A percentile compares a stretch with the other conserved stretches of the same genome.
Conservation (phyloP, 2,888 invertebrate species). For the Drosophila birchii region DNA sequence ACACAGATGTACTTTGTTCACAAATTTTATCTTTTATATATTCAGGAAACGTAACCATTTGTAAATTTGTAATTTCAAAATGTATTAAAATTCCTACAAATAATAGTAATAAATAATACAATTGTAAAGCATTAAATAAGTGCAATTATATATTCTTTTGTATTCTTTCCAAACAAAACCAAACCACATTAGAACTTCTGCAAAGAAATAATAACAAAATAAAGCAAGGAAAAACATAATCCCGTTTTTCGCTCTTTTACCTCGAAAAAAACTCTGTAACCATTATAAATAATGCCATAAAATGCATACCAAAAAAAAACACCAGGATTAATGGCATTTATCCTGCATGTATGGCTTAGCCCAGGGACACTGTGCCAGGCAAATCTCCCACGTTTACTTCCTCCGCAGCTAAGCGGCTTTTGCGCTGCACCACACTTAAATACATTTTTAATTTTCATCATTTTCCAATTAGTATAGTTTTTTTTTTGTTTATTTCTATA, state of each 20-base stretch:
- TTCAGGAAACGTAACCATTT: too few species aligned
- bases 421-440: constrained; percentile 40
- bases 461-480: constrained; percentile 31
- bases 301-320: constrained; percentile 9
- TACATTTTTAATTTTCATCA: constrained; percentile 41
- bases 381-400: constrained; percentile 20
- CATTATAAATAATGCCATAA: not conserved
- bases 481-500: not conserved
- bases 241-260: not conserved
- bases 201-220: not conserved
- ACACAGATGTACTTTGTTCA: too few species aligned
- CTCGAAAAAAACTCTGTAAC: not conserved
- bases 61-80: too few species aligned
- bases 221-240: constrained; percentile 5
- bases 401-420: constrained; percentile 40
- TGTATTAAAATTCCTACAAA: too few species aligned
- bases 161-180: not conserved
- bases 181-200: not conserved
- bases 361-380: constrained; percentile 19
- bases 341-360: not conserved
- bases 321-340: constrained; percentile 14
- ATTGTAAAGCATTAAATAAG: too few species aligned
- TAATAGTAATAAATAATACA: too few species aligned
- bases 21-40: too few species aligned
- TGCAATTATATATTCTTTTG: too few species aligned